Conservation (phyloP, 2,888 invertebrate species). For the Chirona hameri region DNA sequence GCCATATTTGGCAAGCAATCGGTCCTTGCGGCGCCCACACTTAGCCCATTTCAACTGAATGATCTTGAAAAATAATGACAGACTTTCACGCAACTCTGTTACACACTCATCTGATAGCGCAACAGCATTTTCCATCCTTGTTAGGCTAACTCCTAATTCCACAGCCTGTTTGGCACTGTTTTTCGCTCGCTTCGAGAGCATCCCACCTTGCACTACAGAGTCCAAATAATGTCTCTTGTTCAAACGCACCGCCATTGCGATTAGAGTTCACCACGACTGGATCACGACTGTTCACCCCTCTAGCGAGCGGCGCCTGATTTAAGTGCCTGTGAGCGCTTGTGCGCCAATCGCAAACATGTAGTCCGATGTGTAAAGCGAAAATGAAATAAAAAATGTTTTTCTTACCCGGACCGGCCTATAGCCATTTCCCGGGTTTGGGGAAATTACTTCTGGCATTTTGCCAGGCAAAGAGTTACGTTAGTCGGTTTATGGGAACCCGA, state of each 20-base stretch:
- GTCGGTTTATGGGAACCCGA: too few relatives aligned
- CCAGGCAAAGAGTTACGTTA: too few relatives aligned
- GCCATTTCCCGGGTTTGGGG: too few relatives aligned
- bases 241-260: background rate
- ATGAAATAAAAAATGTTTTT: too few relatives aligned
- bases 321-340: too few relatives aligned
- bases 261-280: too few relatives aligned
- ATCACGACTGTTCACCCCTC: too few relatives aligned
- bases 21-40: background rate
- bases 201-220: background rate
- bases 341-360: too few relatives aligned
- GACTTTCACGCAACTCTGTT: background rate
- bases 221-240: background rate
- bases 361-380: too few relatives aligned
- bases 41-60: background rate
- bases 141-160: background rate
- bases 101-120: background rate
- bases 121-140: background rate
- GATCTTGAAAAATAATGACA: background rate
- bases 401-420: too few relatives aligned
- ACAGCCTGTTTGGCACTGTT: background rate
- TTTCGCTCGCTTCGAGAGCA: background rate
- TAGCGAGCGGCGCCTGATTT: too few relatives aligned
- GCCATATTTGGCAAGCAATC: background rate
- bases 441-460: too few relatives aligned